phyloP scores from a whole-genome alignment of 2,888 invertebrate species.

The Eristalinus aeneus region DNA sequence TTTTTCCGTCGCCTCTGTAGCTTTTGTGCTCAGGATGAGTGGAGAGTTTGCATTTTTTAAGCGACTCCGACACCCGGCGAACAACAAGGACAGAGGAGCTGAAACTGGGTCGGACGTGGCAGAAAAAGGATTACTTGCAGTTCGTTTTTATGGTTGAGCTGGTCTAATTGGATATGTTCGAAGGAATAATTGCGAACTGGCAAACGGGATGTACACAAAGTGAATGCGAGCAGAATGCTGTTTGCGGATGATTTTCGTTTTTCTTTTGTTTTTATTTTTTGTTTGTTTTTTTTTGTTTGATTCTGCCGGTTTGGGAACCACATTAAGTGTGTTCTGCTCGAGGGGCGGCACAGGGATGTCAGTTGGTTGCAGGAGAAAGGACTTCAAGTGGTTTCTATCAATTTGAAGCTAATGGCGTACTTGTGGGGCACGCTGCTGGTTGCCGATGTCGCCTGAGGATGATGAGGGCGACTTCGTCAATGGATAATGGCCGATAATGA shows the following conservation, averaged over 20 bases:
- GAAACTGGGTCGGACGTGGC: background rate
- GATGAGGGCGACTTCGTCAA: background rate
- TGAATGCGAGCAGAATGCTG: constrained; percentile 9
- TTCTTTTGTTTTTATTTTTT: background rate
- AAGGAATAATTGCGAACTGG: constrained; percentile 58
- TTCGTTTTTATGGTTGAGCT: constrained; percentile 70
- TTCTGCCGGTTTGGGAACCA: background rate
- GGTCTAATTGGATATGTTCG: constrained; percentile 69
- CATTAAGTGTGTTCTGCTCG: background rate
- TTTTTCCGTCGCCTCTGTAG: background rate
- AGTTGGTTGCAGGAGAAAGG: background rate
- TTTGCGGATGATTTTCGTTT: constrained; percentile 4
- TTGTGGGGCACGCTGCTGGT: background rate
- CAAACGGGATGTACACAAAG: constrained; percentile 47
- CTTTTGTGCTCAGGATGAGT: background rate
- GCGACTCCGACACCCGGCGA: background rate
- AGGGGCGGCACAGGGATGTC: background rate
- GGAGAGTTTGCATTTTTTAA: background rate
- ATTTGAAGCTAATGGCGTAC: background rate
- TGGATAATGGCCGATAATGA: background rate
- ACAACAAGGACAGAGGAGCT: constrained; percentile 3
- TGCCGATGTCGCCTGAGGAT: background rate
- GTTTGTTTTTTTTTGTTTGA: background rate
- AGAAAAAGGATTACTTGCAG: constrained; percentile 52
- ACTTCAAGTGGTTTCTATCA: background rate